A percentile compares a stretch with the other conserved stretches of the same genome.
Evolutionary conservation across 2,113 vertebrate genomes (phyloP).

Genomic region (Conger conger): DNA sequence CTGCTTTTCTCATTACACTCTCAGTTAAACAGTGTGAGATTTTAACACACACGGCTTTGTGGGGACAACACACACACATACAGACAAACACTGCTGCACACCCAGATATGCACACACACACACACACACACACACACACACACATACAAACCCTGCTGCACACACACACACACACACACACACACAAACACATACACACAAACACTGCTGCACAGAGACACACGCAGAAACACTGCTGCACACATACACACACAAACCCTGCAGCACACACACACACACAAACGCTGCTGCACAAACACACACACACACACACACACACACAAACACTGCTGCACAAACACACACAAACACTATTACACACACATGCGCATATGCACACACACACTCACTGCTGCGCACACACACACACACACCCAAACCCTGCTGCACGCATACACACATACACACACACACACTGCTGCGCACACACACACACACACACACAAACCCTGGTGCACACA

Average conservation of each 20-base stretch:
- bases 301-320: too few relatives aligned
- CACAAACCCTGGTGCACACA: too few relatives aligned
- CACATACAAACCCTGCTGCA: background rate
- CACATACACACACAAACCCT: background rate
- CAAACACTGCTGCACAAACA: background rate
- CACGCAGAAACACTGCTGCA: background rate
- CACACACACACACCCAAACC: too few relatives aligned
- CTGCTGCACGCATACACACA: too few relatives aligned
- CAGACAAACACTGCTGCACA: background rate
- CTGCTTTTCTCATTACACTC: constrained; percentile 21
- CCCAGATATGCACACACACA: background rate
- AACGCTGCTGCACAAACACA: background rate
- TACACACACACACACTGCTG: too few relatives aligned
- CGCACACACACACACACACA: too few relatives aligned
- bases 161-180: too few relatives aligned
- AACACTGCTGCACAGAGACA: background rate
- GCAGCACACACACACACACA: too few relatives aligned
- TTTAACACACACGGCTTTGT: background rate
- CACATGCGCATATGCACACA: background rate
- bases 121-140: background rate
- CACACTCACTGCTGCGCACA: background rate
- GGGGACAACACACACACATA: background rate
- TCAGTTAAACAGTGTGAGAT: background rate
- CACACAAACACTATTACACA: background rate
- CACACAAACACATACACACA: too few relatives aligned